Evolutionary conservation across 1,140 invertebrate species (phyloP), one percentile per base, ranked within the genome.

Genomic region (Polypedilum vanderplanki): DNA sequence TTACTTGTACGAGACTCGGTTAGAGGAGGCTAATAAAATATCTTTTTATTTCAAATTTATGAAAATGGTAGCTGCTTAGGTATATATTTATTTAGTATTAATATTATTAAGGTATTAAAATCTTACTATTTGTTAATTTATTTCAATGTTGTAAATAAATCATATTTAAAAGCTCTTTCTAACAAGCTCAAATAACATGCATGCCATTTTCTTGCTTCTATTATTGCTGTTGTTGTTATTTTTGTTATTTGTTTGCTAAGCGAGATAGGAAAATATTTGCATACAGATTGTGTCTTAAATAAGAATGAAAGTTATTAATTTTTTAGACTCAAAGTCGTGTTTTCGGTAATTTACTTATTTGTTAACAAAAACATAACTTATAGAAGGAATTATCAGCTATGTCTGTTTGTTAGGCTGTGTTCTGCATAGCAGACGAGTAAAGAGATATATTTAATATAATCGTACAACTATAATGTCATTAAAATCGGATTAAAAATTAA

Each of bases 271-370:
- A 46, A 15, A 46, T 57, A 57, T 57, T 57, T 57, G 46, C 46
- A 57, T 57, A 57, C 46, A 57, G 8, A 57, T 57, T 57, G 46
- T 33, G n/a, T n/a, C 41, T 46, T 46, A 46, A 46, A 46, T 46
- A 46, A 46, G 41, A 46, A 46, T 46, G 3, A 57, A 57, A 57
- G 46, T 57, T 57, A 57, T 70, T 70, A 70, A 70, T 70, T 70
- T 33, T 70, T 18, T 20, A 70, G 65, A 18, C 20, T 70, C 17
- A 22, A 70, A 70, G 20, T 70, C 65, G 65, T 70, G 65, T 70
- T 70, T 70, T 70, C 18, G 64, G 64, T 67, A 67, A 67, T 67
- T 67, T 67, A 67, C 65, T 70, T 70, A 70, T 70, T 70, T 70
- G 65, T 70, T 70, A 70, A 70, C 17, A 70, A 70, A 20, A 22